phyloP scores from a whole-genome alignment of 1,140 invertebrate species.

The Drosophila rufa region DNA sequence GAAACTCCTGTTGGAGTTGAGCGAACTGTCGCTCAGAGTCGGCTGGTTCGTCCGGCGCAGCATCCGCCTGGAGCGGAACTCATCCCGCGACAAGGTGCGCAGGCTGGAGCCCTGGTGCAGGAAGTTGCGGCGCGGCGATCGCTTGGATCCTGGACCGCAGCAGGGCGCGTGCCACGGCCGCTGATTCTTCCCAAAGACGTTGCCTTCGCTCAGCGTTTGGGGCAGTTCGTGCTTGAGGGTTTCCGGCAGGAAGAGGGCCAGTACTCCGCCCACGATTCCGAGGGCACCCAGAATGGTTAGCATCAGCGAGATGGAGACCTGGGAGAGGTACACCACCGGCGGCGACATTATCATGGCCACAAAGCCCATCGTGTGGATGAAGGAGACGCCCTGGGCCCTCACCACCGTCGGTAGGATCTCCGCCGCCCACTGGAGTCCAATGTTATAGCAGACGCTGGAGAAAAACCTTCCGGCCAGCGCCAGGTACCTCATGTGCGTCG shows the following conservation, averaged over 20 bases:
- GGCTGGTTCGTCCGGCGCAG: conserved; percentile 10
- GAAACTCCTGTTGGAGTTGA: too few species aligned
- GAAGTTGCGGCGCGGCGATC: neutral
- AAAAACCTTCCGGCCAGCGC: conserved; percentile 93
- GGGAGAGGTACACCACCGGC: conserved; percentile 92
- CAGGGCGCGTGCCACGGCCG: conserved; percentile 93
- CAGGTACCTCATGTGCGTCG: conserved; percentile 88
- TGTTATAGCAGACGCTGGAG: conserved; percentile 95
- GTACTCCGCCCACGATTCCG: conserved; percentile 89
- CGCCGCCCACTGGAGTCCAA: conserved; percentile 94
- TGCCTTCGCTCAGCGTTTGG: conserved; percentile 93
- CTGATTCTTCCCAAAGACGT: conserved; percentile 92
- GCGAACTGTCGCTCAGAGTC: neutral
- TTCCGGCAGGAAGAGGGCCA: conserved; percentile 92
- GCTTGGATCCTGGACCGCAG: conserved; percentile 53
- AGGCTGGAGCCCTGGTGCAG: conserved; percentile 68
- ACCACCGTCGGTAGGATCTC: conserved; percentile 95
- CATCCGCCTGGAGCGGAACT: conserved; percentile 84
- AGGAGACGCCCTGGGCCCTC: conserved; percentile 92
- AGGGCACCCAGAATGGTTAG: conserved; percentile 90
- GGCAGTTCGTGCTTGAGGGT: conserved; percentile 93
- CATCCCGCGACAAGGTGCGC: conserved; percentile 85
- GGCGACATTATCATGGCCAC: conserved; percentile 92
- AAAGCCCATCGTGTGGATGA: conserved; percentile 95
- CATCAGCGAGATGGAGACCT: conserved; percentile 89